Conservation (phyloP, 1,140 invertebrate species). For the Ceratina calcarata region DNA sequence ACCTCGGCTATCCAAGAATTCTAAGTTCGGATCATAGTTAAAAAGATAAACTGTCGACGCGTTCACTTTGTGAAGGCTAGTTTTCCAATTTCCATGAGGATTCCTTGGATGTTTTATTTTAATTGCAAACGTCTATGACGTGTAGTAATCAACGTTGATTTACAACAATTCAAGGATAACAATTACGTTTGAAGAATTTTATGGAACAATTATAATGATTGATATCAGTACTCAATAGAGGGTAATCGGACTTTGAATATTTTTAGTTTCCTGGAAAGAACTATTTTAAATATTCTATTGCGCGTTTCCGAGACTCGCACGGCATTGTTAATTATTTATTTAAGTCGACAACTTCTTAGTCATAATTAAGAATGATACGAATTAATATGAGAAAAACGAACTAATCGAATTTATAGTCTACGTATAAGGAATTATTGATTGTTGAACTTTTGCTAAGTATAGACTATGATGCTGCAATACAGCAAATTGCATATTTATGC, state of each 20-base stretch:
- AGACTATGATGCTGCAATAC: neutral
- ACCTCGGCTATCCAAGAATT: too few relatives aligned
- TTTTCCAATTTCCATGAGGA: neutral
- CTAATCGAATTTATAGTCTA: neutral
- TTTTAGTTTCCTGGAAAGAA: neutral
- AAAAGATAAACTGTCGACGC: neutral
- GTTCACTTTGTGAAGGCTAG: neutral
- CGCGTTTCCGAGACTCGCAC: neutral
- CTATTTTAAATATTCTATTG: neutral
- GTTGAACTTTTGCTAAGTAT: neutral
- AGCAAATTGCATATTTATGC: neutral
- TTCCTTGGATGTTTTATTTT: neutral
- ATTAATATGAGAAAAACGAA: neutral
- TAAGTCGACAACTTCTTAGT: too few relatives aligned
- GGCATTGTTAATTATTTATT: neutral
- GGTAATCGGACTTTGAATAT: neutral
- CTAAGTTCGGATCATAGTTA: too few relatives aligned
- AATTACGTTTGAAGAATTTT: neutral
- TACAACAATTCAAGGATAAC: conserved; percentile 16
- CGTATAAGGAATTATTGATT: conserved; percentile 18
- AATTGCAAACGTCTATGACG: conserved; percentile 5
- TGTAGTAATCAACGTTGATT: conserved; percentile 28
- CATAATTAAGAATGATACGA: too few relatives aligned
- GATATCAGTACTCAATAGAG: neutral
- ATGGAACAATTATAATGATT: neutral